Evolutionary conservation across 1,140 invertebrate genomes (phyloP).

Genomic region (Eumaeus atala): DNA sequence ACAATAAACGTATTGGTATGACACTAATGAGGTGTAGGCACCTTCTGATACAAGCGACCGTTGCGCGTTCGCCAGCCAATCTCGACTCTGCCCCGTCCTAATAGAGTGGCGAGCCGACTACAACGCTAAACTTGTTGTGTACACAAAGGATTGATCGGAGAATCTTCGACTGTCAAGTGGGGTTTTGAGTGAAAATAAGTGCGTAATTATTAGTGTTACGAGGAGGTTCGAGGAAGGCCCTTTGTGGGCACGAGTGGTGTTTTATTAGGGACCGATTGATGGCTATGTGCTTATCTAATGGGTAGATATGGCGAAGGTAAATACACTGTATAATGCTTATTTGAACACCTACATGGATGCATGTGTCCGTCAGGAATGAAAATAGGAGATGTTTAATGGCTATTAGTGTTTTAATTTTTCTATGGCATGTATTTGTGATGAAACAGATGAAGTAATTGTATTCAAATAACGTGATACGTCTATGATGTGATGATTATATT

Average conservation of each 20-base stretch:
- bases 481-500: no score
- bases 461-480: no score
- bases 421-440: no score
- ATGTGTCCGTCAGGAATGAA: background rate
- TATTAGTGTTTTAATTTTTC: no score
- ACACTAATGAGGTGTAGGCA: slow-evolving; percentile 56
- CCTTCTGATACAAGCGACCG: slow-evolving; percentile 32
- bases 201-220: slow-evolving; percentile 40
- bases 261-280: slow-evolving; percentile 34
- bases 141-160: slow-evolving; percentile 47
- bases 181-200: slow-evolving; percentile 51
- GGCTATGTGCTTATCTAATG: slow-evolving; percentile 17
- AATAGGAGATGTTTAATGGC: background rate
- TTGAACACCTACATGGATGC: slow-evolving; percentile 9
- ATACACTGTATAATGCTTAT: slow-evolving; percentile 7
- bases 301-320: slow-evolving; percentile 7
- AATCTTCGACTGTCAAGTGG: slow-evolving; percentile 39
- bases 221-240: slow-evolving; percentile 32
- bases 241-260: slow-evolving; percentile 29
- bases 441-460: no score
- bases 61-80: slow-evolving; percentile 4
- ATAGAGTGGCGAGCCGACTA: background rate
- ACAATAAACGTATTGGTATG: slow-evolving; percentile 43
- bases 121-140: slow-evolving; percentile 18
- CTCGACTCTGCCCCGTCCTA: background rate